A percentile compares a stretch with the other conserved stretches of the same genome.
Evolutionary conservation across 1,140 invertebrate species (phyloP).

Genomic region (Chymomyza costata): DNA sequence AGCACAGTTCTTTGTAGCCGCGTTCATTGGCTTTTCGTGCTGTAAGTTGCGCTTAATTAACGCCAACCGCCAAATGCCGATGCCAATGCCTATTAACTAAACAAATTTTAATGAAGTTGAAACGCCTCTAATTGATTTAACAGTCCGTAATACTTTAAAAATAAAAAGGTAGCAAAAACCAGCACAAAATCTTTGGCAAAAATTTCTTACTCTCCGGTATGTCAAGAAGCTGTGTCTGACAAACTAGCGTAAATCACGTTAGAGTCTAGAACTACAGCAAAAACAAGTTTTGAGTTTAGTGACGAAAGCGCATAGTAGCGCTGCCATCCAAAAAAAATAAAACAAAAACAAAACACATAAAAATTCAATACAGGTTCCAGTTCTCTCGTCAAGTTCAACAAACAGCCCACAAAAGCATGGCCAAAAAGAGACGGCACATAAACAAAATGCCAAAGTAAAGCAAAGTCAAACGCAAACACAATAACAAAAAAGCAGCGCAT

Average conservation of each 20-base stretch:
- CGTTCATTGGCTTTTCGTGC: conserved; percentile 61
- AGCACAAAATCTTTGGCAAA: too few species aligned
- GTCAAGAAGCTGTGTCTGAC: too few species aligned
- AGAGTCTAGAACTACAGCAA: conserved; percentile 25
- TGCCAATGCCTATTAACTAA: conserved; percentile 51
- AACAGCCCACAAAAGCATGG: conserved; percentile 11
- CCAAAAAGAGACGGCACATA: conserved; percentile 34
- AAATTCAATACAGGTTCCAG: conserved; percentile 60
- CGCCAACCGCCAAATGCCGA: too few species aligned
- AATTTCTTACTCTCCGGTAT: too few species aligned
- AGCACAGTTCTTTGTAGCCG: conserved; percentile 41
- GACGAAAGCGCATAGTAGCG: conserved; percentile 41
- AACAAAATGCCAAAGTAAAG: conserved; percentile 23
- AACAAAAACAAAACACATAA: too few species aligned
- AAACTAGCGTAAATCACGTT: conserved; percentile 31
- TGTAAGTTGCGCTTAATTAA: conserved; percentile 2
- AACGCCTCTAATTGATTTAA: conserved; percentile 59
- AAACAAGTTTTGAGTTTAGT: conserved; percentile 44
- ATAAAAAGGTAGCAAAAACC: too few species aligned
- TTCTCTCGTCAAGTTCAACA: conserved; percentile 55
- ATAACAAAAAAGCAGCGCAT: conserved; percentile 32
- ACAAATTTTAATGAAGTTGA: conserved; percentile 68
- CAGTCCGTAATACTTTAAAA: conserved; percentile 18
- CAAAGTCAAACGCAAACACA: conserved; percentile 1
- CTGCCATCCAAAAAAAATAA: too few species aligned